Base-by-base conservation (phyloP, 2,113 vertebrate genomes). In the Limanda limanda region DNA sequence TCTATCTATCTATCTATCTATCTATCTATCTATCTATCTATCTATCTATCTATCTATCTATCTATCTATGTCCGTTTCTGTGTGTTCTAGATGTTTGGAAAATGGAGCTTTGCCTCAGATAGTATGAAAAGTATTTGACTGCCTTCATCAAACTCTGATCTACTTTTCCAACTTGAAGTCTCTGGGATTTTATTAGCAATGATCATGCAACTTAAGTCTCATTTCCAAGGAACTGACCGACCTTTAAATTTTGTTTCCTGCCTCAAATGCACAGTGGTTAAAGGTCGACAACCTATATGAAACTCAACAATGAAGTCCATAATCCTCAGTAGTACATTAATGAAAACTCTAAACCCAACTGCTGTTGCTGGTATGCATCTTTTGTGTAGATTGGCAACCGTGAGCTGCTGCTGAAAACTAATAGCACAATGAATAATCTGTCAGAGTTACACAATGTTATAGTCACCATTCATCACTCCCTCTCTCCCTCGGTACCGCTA, bases 371-470 rank as follows among this genome's bases (percentile, higher is more conserved):
- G 89, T 87, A 87, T 89, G 86, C 82, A 54, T 80, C 79, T 78
- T 80, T 82, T 91, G 92, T 93, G 87, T 91, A 84, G 87, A 84
- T 91, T 93, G 89, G 92, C 92, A 90, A 85, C 75, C 2, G 59
- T 60, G 68, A 79, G 52, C 81, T 78, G 67, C 85, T 88, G 89
- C 86, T 90, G 89, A 91, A 91, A 91, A 91, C 63, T 80, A 86
- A 91, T 83, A 81, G 86, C 86, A 84, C 85, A 78, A 89, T 89
- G 86, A 89, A 92, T 89, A 88, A 92, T 89, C 81, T 80, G 88
- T 87, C 88, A 90, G 68, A 72, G 83, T 91, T 92, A 86, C 88
- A 90, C 88, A 88, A 90, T 81, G 89, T 90, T 91, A 88, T 75
- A 86, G 83, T 85, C 84, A 68, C 71, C 86, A 88, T 90, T 86